Conservation (phyloP, 2,888 invertebrate species). For the Synergus gifuensis region DNA sequence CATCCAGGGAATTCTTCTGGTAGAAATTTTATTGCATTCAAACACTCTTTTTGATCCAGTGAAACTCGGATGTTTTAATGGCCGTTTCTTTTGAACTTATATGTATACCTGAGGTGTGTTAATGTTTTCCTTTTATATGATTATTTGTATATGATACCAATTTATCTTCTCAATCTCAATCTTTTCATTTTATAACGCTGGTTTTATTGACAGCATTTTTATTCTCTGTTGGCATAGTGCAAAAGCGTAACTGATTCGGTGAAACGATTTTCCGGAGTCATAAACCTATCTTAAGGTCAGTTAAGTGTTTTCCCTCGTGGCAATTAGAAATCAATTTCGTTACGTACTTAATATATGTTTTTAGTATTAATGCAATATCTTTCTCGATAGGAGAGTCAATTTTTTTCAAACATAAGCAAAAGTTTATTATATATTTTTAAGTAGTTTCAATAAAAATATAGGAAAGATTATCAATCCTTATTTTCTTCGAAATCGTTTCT, state of each 20-base stretch:
- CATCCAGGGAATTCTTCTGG: not conserved
- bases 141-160: not conserved
- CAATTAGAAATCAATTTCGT: slow-evolving; percentile 40
- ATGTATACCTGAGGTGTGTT: not conserved
- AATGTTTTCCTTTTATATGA: not conserved
- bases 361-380: slow-evolving; percentile 25
- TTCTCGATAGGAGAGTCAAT: not conserved
- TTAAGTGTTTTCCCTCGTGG: slow-evolving; percentile 31
- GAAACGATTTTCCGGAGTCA: slow-evolving; percentile 41
- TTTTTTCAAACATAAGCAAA: not conserved
- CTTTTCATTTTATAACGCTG: not conserved
- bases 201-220: slow-evolving; percentile 31
- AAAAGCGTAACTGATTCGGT: slow-evolving; percentile 41
- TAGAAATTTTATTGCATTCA: not conserved
- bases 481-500: not conserved
- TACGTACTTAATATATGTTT: slow-evolving; percentile 33
- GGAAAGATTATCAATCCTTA: not conserved
- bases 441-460: not conserved
- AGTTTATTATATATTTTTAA: not conserved
- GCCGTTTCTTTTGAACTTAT: not conserved
- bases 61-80: not conserved
- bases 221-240: slow-evolving; percentile 21
- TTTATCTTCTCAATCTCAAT: not conserved
- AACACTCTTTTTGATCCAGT: not conserved
- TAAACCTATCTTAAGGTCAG: slow-evolving; percentile 39